Percentiles rank a stretch among this genome's conserved stretches.
Conservation (phyloP, 2,888 invertebrate genomes). For the Hemaris fuciformis region DNA sequence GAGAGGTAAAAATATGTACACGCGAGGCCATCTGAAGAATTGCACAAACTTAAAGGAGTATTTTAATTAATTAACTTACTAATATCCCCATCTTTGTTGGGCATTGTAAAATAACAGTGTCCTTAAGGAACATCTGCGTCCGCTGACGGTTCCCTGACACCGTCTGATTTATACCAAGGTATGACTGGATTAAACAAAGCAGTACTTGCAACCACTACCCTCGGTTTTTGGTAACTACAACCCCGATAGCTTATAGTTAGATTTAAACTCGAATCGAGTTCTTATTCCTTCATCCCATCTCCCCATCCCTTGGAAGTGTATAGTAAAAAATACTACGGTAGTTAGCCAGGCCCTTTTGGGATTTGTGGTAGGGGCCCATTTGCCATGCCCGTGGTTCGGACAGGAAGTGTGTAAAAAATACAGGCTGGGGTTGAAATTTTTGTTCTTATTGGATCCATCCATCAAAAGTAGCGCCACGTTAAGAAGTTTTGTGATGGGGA, state of each 20-base stretch:
- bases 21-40: background rate
- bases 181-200: conserved; percentile 59
- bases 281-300: conserved; percentile 7
- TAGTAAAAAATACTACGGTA: background rate
- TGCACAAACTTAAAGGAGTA: background rate
- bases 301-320: background rate
- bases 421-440: conserved; percentile 44
- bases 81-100: conserved; percentile 7
- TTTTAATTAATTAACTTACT: conserved; percentile 2
- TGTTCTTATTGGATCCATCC: conserved; percentile 49
- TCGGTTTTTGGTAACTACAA: conserved; percentile 17
- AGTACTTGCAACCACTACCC: conserved; percentile 30
- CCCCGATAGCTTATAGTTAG: too few species aligned
- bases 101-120: conserved; percentile 15
- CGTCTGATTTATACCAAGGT: conserved; percentile 67
- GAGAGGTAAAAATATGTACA: background rate
- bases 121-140: conserved; percentile 62
- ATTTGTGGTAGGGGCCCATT: conserved; percentile 13
- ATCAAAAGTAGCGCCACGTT: conserved; percentile 37
- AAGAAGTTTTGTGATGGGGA: conserved; percentile 1
- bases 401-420: conserved; percentile 51
- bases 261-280: background rate
- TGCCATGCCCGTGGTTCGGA: conserved; percentile 27
- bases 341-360: background rate
- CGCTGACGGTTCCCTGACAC: conserved; percentile 55